Evolutionary conservation across 2,113 vertebrate species (phyloP), one percentile per base, ranked within the genome.

Genomic region (Ibidorhyncha struthersii): DNA sequence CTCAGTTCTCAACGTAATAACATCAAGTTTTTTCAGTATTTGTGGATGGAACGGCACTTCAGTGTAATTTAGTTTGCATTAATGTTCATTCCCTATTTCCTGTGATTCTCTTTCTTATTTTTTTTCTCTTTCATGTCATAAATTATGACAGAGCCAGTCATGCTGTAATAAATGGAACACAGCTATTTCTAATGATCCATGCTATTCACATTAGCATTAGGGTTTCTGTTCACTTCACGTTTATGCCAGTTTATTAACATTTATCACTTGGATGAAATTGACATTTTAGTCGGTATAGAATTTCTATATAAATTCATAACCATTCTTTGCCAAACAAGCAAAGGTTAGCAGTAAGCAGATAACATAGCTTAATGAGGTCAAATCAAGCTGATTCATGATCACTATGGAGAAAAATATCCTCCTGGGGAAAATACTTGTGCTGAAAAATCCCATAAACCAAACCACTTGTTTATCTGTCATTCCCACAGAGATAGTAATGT

Each of bases 401-500:
- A 92, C 97, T 97, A 65, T 89, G 86, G 97, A 98, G 97, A 98
- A 98, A 96, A 96, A 96, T 96, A 98, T 97, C 94, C 98, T 98
- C 98, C 96, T 92, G 98, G 98, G 98, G 98, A 98, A 98, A 97
- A 98, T 98, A 97, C 98, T 98, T 98, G 97, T 96, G 96, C 97
- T 98, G 97, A 98, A 98, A 98, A 99, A 99, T 98, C 97, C 98
- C 98, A 98, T 98, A 98, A 99, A 98, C 97, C 98, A 98, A 98
- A 98, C 98, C 99, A 99, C 99, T 99, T 99, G 99, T 99, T 99
- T 99, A 99, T 99, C 99, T 98, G 98, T 99, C 99, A 99, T 99
- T 99, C 99, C 99, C 99, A 99, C 98, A 99, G 99, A 99, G 99
- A 99, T 98, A 98, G 99, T 99, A 99, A 99, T 99, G 98, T 99